These are phyloP conservation scores for Actinostola sp. DNA, from an alignment of 92 coral and sea anemone genomes.

Conservation along the genomic window DNA sequence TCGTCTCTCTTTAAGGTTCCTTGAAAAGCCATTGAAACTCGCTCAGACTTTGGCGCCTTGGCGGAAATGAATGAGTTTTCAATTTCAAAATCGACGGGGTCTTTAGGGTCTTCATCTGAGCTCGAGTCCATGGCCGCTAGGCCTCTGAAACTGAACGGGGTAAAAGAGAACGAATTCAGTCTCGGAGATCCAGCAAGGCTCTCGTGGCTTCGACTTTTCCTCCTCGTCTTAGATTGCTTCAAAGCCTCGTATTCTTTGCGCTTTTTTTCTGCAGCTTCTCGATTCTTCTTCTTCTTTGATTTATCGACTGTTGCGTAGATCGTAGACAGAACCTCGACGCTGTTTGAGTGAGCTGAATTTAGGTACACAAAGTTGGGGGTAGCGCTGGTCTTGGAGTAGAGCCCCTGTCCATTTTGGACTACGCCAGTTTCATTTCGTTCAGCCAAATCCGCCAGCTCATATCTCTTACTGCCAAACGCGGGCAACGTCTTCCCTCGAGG, in stretches of 20 bases:
- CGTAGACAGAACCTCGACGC: conserved; percentile 82
- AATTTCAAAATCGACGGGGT: conserved; percentile 19
- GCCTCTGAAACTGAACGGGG: conserved; percentile 45
- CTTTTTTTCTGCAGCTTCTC: conserved; percentile 40
- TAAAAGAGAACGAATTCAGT: conserved; percentile 41
- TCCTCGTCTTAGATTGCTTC: conserved; percentile 45
- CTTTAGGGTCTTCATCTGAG: conserved; percentile 18
- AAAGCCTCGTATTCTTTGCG: conserved; percentile 31
- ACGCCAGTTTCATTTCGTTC: background rate
- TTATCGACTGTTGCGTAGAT: conserved; percentile 79
- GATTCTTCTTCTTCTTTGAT: conserved; percentile 67
- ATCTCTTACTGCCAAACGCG: conserved; percentile 14
- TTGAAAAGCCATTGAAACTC: conserved; percentile 42
- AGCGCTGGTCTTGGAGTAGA: conserved; percentile 26
- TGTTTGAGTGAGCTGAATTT: conserved; percentile 75
- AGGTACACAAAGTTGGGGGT: conserved; percentile 81
- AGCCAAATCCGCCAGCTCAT: background rate
- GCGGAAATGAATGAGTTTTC: conserved; percentile 9
- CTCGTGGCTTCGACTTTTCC: conserved; percentile 64
- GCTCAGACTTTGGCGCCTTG: conserved; percentile 40
- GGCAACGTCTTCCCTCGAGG: conserved; percentile 34
- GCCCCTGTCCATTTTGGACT: background rate
- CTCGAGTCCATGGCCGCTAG: conserved; percentile 28
- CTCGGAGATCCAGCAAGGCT: conserved; percentile 53
- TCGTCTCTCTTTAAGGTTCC: conserved; percentile 44